Conservation (phyloP, 92 coral and sea anemone genomes). For the Zoanthus sociatus region DNA sequence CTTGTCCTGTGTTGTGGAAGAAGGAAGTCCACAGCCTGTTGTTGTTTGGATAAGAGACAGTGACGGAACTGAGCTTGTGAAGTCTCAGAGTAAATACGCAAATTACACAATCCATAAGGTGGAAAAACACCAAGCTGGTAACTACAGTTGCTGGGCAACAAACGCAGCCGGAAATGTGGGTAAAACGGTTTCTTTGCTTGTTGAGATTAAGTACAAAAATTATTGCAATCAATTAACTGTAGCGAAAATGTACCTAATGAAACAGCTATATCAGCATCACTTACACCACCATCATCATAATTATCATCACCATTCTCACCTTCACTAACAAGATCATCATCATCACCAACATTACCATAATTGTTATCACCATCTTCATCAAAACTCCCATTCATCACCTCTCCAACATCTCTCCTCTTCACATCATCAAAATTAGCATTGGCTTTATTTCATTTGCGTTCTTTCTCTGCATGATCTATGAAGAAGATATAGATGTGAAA, state of each 20-base stretch:
- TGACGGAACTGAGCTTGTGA: neutral
- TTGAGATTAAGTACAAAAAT: neutral
- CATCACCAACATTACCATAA: too few relatives aligned
- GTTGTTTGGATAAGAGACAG: constrained; percentile 2
- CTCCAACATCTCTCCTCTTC: too few relatives aligned
- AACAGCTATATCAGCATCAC: too few relatives aligned
- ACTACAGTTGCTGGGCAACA: constrained; percentile 1
- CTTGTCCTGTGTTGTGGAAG: constrained; percentile 19
- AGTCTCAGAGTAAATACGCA: neutral
- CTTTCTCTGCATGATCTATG: too few relatives aligned
- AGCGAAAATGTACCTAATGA: neutral
- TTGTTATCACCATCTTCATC: too few relatives aligned
- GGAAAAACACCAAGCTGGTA: neutral
- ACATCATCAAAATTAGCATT: too few relatives aligned
- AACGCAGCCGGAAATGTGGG: neutral
- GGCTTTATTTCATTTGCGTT: too few relatives aligned
- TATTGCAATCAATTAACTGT: neutral
- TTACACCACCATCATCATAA: neutral
- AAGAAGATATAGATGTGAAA: too few relatives aligned
- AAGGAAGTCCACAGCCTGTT: constrained; percentile 10
- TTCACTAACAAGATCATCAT: neutral
- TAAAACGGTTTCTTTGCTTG: neutral
- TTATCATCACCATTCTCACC: neutral
- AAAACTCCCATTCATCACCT: too few relatives aligned
- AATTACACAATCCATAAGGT: neutral